Evolutionary conservation across 2,888 invertebrate genomes (phyloP).

Genomic region (Trichacis sp.): DNA sequence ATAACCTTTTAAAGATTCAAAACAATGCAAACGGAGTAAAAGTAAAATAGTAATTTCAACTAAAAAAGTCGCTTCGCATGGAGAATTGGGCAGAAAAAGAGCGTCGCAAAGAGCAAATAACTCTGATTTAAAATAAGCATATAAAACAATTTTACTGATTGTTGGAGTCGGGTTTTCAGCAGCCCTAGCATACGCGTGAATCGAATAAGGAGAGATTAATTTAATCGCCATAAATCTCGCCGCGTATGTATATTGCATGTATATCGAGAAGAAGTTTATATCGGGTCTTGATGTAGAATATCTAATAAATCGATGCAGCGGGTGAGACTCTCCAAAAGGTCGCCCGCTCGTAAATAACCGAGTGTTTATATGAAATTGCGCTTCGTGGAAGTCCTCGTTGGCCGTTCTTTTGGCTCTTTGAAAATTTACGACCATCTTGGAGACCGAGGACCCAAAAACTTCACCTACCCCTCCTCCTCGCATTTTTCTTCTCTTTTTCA

Average conservation of each 20-base stretch:
- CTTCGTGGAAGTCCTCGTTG: constrained; percentile 53
- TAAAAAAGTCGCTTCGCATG: no score
- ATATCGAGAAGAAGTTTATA: constrained; percentile 2
- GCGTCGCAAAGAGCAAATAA: no score
- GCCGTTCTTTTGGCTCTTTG: constrained; percentile 39
- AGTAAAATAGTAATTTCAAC: no score
- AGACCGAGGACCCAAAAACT: constrained; percentile 31
- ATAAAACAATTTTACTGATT: no score
- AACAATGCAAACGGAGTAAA: no score
- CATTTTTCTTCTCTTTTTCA: no score
- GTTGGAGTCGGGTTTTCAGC: no score
- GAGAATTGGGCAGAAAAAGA: no score
- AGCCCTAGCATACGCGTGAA: no score
- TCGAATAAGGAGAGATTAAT: constrained; percentile 4
- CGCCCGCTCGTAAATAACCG: constrained; percentile 54
- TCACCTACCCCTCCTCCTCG: neutral
- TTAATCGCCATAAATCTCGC: constrained; percentile 14
- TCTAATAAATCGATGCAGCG: constrained; percentile 18
- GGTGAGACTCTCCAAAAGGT: constrained; percentile 33
- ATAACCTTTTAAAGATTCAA: no score
- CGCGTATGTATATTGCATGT: no score
- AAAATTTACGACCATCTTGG: constrained; percentile 53
- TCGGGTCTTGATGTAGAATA: constrained; percentile 6
- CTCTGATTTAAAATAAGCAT: no score
- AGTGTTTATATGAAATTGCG: constrained; percentile 59